These are phyloP conservation scores for Lateolabrax maculatus DNA, from an alignment of 2,797 vertebrate genomes.

Conservation along the genomic window DNA sequence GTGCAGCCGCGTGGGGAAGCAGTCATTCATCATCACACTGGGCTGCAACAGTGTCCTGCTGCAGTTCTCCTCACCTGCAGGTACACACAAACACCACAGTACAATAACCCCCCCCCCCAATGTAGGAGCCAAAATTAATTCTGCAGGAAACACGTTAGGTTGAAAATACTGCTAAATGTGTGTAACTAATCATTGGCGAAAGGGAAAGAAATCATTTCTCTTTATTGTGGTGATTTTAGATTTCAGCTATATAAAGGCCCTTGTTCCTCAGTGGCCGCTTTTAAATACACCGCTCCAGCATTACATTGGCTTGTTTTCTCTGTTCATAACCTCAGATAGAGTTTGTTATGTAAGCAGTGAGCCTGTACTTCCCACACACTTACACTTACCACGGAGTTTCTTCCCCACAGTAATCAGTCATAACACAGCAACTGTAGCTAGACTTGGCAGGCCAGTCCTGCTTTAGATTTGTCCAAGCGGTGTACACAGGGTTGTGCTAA, in stretches of 20 bases:
- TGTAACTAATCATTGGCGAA: neutral
- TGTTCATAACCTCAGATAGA: neutral
- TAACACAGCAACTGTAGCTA: too few species aligned
- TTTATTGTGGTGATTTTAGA: neutral
- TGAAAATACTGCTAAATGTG: neutral
- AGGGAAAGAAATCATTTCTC: too few species aligned
- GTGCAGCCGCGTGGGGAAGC: conserved; percentile 97
- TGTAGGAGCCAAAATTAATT: too few species aligned
- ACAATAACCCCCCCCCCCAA: neutral
- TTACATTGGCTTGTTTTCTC: neutral
- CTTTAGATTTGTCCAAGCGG: neutral
- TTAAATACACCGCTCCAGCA: neutral
- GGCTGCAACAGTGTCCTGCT: conserved; percentile 96
- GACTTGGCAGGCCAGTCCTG: neutral
- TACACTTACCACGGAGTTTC: neutral
- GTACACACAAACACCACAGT: conserved; percentile 67
- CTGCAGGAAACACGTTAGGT: neutral
- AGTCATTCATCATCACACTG: conserved; percentile 97
- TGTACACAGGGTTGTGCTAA: neutral
- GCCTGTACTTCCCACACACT: conserved; percentile 28
- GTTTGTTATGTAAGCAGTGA: conserved; percentile 26
- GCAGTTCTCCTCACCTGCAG: conserved; percentile 94
- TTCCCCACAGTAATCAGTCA: neutral
- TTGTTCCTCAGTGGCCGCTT: neutral
- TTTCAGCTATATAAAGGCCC: neutral